phyloP scores from a whole-genome alignment of 2,888 invertebrate species.

The Conomelus anceps region DNA sequence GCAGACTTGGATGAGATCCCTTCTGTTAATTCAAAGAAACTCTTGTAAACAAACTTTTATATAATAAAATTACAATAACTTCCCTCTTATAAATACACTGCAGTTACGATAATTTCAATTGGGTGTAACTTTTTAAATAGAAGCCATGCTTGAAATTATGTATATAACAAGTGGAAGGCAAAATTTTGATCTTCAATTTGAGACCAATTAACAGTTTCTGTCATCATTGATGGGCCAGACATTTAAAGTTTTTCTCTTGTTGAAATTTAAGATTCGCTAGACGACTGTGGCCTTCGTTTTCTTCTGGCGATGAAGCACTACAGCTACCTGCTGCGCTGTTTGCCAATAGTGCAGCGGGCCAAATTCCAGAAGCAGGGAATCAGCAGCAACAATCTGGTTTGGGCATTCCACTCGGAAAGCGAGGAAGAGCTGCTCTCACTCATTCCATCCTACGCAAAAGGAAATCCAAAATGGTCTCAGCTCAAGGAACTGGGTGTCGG shows the following conservation, averaged over 20 bases:
- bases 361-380: conserved; percentile 80
- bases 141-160: no score
- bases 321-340: conserved; percentile 85
- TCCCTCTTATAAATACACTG: no score
- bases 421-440: conserved; percentile 88
- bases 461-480: conserved; percentile 81
- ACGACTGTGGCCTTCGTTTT: conserved; percentile 95
- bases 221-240: no score
- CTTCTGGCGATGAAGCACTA: conserved; percentile 96
- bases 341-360: conserved; percentile 83
- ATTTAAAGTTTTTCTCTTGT: no score
- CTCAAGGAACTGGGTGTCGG: conserved; percentile 87
- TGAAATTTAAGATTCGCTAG: conserved; percentile 65
- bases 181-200: no score
- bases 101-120: no score
- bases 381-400: conserved; percentile 85
- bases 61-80: no score
- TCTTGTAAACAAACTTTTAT: no score
- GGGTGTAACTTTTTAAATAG: no score
- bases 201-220: background rate
- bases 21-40: no score
- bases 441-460: conserved; percentile 81
- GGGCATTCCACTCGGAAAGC: conserved; percentile 99
- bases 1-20: no score
- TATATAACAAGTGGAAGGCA: no score